Conservation (phyloP, 92 coral and sea anemone genomes). For the Paragorgia papillata region DNA sequence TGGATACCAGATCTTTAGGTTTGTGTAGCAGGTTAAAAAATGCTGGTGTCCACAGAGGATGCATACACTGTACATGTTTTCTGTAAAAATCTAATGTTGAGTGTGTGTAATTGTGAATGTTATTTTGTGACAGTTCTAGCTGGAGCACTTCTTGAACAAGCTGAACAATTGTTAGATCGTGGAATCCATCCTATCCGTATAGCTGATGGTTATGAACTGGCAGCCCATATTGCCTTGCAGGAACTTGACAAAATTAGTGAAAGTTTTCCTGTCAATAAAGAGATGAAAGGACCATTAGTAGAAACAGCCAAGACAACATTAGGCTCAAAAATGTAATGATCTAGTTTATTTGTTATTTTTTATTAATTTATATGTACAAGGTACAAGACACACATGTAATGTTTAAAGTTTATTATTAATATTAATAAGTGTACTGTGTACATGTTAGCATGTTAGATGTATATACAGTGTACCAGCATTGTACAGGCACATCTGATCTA, state of each 20-base stretch:
- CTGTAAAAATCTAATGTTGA: no score
- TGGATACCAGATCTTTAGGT: no score
- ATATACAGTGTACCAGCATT: no score
- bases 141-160: conserved; percentile 97
- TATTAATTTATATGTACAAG: no score
- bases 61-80: no score
- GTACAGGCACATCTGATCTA: no score
- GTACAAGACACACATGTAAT: no score
- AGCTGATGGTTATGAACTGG: conserved; percentile 98
- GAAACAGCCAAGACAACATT: conserved; percentile 99
- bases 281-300: conserved; percentile 75
- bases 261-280: conserved; percentile 82
- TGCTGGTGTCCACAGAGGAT: no score
- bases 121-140: conserved; percentile 70
- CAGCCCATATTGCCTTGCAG: conserved; percentile 90
- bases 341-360: background rate
- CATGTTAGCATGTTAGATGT: no score
- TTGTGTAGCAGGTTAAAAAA: no score
- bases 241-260: conserved; percentile 92
- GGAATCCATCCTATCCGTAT: conserved; percentile 98
- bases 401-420: no score
- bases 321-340: conserved; percentile 95
- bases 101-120: background rate
- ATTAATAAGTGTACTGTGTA: no score
- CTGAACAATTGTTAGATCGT: conserved; percentile 97